A percentile compares a stretch with the other conserved stretches of the same genome.
Evolutionary conservation across 2,797 vertebrate species (phyloP).

Genomic region (Varecia variegata): DNA sequence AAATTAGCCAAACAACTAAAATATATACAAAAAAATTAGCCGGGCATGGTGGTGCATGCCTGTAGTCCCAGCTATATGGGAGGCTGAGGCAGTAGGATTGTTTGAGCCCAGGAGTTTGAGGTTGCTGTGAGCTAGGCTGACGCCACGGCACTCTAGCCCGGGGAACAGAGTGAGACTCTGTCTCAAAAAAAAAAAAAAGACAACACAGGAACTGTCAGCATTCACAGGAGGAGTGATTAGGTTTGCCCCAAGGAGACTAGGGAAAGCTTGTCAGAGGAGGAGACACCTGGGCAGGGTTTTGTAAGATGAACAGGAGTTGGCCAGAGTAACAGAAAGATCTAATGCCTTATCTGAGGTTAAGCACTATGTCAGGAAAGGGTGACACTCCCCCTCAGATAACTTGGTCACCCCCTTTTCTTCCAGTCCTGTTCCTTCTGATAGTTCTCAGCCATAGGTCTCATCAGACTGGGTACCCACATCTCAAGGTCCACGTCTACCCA

Average conservation of each 20-base stretch:
- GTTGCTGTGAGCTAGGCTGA: no score
- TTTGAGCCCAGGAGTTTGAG: no score
- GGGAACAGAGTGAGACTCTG: no score
- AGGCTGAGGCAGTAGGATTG: no score
- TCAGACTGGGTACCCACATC: neutral
- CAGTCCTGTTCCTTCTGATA: neutral
- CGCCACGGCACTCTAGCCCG: no score
- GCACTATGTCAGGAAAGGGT: constrained; percentile 16
- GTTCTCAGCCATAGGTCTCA: neutral
- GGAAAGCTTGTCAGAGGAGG: neutral
- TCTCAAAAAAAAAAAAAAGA: neutral
- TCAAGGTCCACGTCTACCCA: neutral
- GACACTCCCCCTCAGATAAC: neutral
- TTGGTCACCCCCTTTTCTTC: neutral
- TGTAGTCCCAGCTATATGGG: no score
- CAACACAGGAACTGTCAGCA: neutral
- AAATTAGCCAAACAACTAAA: no score
- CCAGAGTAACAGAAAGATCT: constrained; percentile 5
- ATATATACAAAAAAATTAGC: no score
- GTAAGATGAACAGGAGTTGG: neutral
- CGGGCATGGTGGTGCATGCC: no score
- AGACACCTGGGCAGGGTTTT: neutral
- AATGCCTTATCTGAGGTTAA: constrained; percentile 6
- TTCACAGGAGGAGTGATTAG: neutral
- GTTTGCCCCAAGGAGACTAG: neutral